Conservation (phyloP, 2,113 vertebrate genomes). For the Mionectes macconnelli region DNA sequence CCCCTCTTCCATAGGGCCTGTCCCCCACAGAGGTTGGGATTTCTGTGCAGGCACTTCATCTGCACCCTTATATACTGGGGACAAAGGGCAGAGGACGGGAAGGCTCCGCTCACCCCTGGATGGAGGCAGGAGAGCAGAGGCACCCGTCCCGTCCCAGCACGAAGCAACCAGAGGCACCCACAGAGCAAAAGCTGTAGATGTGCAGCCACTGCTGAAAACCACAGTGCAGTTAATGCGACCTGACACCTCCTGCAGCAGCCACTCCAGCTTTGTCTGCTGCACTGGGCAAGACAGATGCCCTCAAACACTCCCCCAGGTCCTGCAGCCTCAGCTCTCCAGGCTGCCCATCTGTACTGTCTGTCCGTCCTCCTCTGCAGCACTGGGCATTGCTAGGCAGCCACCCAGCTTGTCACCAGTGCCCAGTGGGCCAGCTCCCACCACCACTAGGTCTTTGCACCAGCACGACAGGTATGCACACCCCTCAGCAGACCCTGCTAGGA, state of each 20-base stretch:
- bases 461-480: fast-evolving
- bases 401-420: not conserved
- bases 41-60: not conserved
- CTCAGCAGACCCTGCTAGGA: not conserved
- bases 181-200: fast-evolving
- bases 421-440: not conserved
- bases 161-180: not conserved
- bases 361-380: not conserved
- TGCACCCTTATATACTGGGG: fast-evolving
- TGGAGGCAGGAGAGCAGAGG: not conserved
- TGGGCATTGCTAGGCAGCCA: not conserved
- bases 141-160: fast-evolving
- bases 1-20: not conserved
- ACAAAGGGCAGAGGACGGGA: not conserved
- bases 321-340: not conserved
- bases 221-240: not conserved
- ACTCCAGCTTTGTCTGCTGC: not conserved
- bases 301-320: not conserved
- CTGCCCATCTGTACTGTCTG: fast-evolving
- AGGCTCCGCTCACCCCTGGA: not conserved
- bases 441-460: not conserved
- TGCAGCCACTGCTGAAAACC: not conserved
- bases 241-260: not conserved
- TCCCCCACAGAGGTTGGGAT: no score
- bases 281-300: not conserved